Percentiles rank a stretch among this genome's conserved stretches.
Conservation (phyloP, 1,140 invertebrate species). For the Bombus difficillimus region DNA sequence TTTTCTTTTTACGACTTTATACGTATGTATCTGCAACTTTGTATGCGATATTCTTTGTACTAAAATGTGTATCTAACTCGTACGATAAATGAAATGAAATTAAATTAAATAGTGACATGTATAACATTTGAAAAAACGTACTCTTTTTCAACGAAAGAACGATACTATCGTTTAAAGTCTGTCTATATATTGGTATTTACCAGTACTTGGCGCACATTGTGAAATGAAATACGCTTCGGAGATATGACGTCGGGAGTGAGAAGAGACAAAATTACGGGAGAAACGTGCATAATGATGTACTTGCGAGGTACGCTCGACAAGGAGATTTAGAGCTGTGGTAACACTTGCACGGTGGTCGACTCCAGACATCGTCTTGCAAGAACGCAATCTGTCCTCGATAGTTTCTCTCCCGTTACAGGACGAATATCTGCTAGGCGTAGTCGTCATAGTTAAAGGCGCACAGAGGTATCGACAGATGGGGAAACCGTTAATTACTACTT, state of each 20-base stretch:
- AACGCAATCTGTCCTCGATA: slow-evolving; percentile 61
- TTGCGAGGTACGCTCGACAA: slow-evolving; percentile 66
- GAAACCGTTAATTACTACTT: slow-evolving; percentile 52
- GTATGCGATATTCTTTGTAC: too few species aligned
- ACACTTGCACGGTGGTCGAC: slow-evolving; percentile 58
- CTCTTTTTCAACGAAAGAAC: background rate
- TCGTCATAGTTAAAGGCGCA: background rate
- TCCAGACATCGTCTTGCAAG: slow-evolving; percentile 58
- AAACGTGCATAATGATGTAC: slow-evolving; percentile 73
- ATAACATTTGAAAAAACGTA: too few species aligned
- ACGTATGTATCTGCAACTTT: too few species aligned
- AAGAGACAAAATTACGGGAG: slow-evolving; percentile 70
- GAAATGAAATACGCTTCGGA: slow-evolving; percentile 46
- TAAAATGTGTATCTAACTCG: too few species aligned
- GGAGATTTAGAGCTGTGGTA: slow-evolving; percentile 69
- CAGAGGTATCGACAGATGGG: slow-evolving; percentile 36
- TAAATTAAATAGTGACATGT: too few species aligned
- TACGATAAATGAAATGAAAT: too few species aligned
- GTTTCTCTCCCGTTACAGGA: slow-evolving; percentile 30
- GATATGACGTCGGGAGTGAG: slow-evolving; percentile 39
- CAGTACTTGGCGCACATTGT: slow-evolving; percentile 33
- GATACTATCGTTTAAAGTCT: background rate
- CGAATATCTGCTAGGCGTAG: background rate
- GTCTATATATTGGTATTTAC: background rate
- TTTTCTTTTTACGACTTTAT: too few species aligned